Evolutionary conservation across 2,888 invertebrate genomes (phyloP).

Genomic region (Tanypteryx hageni): DNA sequence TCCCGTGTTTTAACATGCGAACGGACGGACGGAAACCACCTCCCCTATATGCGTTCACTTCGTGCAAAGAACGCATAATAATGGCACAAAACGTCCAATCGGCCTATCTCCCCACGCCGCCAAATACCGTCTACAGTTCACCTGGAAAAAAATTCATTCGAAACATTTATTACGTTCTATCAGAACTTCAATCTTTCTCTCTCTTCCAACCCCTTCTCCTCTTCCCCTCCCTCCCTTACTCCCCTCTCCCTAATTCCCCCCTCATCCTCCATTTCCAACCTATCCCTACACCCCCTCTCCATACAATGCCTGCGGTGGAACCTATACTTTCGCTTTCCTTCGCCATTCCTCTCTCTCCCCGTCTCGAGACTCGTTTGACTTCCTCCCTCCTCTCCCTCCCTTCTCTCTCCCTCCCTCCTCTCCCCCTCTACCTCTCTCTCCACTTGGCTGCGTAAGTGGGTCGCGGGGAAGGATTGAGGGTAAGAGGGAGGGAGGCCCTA

Average conservation of each 20-base stretch:
- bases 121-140: too few species aligned
- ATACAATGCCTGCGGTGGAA: background rate
- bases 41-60: too few species aligned
- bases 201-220: background rate
- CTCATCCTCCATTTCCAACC: background rate
- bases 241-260: background rate
- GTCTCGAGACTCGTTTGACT: constrained; percentile 13
- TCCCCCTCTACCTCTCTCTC: background rate
- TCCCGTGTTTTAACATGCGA: too few species aligned
- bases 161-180: too few species aligned
- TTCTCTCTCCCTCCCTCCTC: background rate
- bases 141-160: too few species aligned
- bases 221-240: background rate
- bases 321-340: constrained; percentile 9
- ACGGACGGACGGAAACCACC: too few species aligned
- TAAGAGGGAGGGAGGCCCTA: background rate
- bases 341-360: background rate
- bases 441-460: constrained; percentile 55
- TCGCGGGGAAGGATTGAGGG: constrained; percentile 23
- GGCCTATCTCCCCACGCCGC: too few species aligned
- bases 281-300: background rate
- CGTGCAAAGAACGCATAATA: too few species aligned
- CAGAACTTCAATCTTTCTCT: too few species aligned
- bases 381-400: background rate
- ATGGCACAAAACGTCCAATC: too few species aligned